Base-by-base conservation (phyloP, 37 sponge, comb jelly and placozoan genomes). In the Halichondria panicea region DNA sequence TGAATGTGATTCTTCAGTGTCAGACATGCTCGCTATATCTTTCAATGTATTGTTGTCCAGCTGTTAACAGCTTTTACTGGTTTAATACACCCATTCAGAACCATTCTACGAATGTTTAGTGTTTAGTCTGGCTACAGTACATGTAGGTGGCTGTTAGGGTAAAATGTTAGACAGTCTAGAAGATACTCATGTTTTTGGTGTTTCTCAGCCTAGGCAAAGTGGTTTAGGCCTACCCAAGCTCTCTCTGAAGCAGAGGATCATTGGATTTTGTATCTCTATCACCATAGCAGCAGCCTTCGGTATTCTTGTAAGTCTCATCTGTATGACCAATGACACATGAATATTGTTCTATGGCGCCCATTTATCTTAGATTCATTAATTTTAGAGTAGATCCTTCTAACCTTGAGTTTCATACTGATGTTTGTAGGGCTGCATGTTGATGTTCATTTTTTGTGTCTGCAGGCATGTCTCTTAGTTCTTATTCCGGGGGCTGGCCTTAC, bases 181-280 rank as follows among this genome's bases (percentile, higher is more conserved):
- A 15, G 52, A 48, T 18, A 48, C 15, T 11, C 13, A 11, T 48
- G 52, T 18, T 48, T 18, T 48, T 48, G 52, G 52, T 48, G 52
- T 48, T 48, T 11, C 11, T 18, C 15, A 18, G 52, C 11, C 11
- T 48, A 48, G 15, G 52, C 52, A 48, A 48, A 48, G 13, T 18
- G 52, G n/a, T n/a, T n/a, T n/a, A n/a, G n/a, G n/a, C n/a, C 19
- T 74, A 11, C 59, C 66, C 22, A 30, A 25, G 32, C 63, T 91
- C 25, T 43, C 37, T 43, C 82, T 68, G 81, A 85, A 85, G 65
- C 74, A 91, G 42, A 76, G 82, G 43, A 8, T 86, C 4, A 77
- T 91, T 78, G 91, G 87, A 0, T 91, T 91, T 55, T 42, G 42
- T 12, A 65, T 91, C 32, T 67, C 71, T 36, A 37, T 68, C 7